Percentiles rank a stretch among this genome's conserved stretches.
Conservation (phyloP, 2,888 invertebrate genomes). For the Coecobrya sp. region DNA sequence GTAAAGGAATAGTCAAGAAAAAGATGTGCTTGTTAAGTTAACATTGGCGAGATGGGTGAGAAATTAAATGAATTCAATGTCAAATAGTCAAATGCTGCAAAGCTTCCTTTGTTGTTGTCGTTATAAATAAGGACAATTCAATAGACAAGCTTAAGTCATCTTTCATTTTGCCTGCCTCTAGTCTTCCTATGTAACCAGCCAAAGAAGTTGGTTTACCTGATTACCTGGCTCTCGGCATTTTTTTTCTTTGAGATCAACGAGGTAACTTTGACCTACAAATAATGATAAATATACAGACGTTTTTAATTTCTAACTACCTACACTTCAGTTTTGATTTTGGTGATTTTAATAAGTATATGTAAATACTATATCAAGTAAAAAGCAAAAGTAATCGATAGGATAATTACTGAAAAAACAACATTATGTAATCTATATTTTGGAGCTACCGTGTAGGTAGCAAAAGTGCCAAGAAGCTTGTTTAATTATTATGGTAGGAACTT, state of each 20-base stretch:
- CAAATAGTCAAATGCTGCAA: neutral
- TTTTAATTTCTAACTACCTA: slow-evolving; percentile 14
- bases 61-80: slow-evolving; percentile 12
- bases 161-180: neutral
- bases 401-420: slow-evolving; percentile 19
- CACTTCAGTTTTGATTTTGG: slow-evolving; percentile 22
- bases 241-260: neutral
- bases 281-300: slow-evolving; percentile 1
- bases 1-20: slow-evolving; percentile 4
- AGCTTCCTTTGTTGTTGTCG: neutral
- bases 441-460: slow-evolving; percentile 53
- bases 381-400: neutral
- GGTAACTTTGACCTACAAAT: slow-evolving; percentile 58
- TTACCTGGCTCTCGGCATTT: slow-evolving; percentile 60
- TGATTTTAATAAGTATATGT: neutral
- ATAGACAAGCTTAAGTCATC: neutral
- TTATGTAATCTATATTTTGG: neutral
- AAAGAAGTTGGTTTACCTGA: slow-evolving; percentile 11
- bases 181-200: neutral
- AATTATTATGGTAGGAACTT: too few relatives aligned
- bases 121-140: slow-evolving; percentile 13
- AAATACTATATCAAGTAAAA: neutral
- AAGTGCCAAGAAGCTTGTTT: neutral
- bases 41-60: neutral
- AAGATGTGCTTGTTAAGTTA: neutral